phyloP scores from a whole-genome alignment of 2,113 vertebrate genomes.

The Lichenostomus cassidix region DNA sequence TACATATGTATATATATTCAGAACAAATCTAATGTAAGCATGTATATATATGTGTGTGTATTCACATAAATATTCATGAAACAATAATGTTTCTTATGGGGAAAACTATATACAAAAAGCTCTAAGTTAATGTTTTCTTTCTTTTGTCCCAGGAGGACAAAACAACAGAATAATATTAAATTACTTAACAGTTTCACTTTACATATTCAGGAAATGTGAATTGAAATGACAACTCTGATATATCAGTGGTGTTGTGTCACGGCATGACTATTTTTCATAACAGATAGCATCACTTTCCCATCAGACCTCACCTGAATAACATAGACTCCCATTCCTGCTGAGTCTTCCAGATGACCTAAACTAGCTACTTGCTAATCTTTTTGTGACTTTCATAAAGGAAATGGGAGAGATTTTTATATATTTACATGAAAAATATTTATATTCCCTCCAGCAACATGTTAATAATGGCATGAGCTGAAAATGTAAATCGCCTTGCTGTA shows the following conservation, averaged over 20 bases:
- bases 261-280: conserved; percentile 3
- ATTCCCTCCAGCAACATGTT: not conserved
- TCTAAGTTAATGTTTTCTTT: conserved; percentile 1
- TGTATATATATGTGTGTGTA: not conserved
- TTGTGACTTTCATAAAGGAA: not conserved
- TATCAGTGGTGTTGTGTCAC: not conserved
- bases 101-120: not conserved
- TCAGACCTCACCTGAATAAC: not conserved
- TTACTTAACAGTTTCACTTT: conserved; percentile 37
- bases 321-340: not conserved
- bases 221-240: conserved; percentile 15
- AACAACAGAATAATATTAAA: not conserved
- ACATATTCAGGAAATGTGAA: conserved; percentile 23
- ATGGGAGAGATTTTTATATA: not conserved
- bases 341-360: not conserved
- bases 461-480: not conserved
- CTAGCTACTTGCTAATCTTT: not conserved
- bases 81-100: not conserved
- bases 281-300: not conserved
- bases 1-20: not conserved
- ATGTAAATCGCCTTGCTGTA: not conserved
- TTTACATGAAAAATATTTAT: not conserved
- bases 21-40: not conserved
- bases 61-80: not conserved
- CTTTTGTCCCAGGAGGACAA: not conserved